Base-by-base conservation (phyloP, 2,113 vertebrate genomes). In the Laticauda colubrina region DNA sequence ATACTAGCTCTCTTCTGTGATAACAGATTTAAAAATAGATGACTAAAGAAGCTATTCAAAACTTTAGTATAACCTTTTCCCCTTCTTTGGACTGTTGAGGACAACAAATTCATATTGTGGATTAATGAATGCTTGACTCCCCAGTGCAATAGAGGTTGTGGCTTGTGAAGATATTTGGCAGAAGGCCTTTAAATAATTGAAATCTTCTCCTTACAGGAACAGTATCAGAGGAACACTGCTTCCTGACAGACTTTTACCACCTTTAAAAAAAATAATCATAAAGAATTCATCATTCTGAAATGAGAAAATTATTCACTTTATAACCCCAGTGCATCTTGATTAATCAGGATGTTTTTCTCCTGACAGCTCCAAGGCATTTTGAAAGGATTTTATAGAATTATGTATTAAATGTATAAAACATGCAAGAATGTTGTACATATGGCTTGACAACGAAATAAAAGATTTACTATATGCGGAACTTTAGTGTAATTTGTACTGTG, bases 131-230 rank as follows among this genome's bases (percentile, higher is more conserved):
- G 20, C 4, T 90, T 54, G 20, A 39, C 29, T 69, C 48, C 4
- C 18, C 29, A 64, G 11, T 59, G 55, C 26, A 12, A 59, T 34
- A 88, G 10, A 86, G 6, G 26, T 64, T 88, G 18, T 24, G n/a
- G 48, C 34, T 81, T 93, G 86, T 7, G 54, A 21, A 39, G 34
- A 34, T 43, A 69, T 64, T 7, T n/a, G 34, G 15, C 39, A 85
- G 69, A 14, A 29, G 10, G 39, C 55, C 85, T 39, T 24, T 54
- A n/a, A 91, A 91, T 43, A 23, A 81, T 91, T 61, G 69, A 29
- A 89, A 93, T 53, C 23, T 92, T 90, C 51, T 90, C 91, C 48
- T 90, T 92, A 61, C 88, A 92, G 88, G 88, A 92, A 87, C 57
- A 90, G 75, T 75, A 69, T 39, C 81, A 87, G 81, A 1, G 21